These are phyloP conservation scores for Campopleginae sp. DNA, from an alignment of 2,888 invertebrate genomes.

Conservation along the genomic window DNA sequence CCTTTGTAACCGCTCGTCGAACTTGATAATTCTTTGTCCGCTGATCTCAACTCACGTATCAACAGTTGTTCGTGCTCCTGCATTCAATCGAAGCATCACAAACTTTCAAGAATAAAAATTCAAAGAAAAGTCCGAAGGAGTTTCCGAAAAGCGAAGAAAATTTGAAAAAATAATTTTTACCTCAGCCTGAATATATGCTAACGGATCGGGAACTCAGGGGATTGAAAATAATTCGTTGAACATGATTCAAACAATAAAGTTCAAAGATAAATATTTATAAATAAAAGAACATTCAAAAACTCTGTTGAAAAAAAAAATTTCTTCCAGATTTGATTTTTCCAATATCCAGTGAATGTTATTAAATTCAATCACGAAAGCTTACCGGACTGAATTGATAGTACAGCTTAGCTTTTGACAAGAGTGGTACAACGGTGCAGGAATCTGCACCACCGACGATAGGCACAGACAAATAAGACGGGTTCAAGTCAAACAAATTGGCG, in stretches of 20 bases:
- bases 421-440: slow-evolving; percentile 76
- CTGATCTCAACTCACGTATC: slow-evolving; percentile 71
- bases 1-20: slow-evolving; percentile 65
- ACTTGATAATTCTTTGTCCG: slow-evolving; percentile 72
- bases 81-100: not conserved
- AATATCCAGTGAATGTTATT: not conserved
- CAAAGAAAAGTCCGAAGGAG: too few relatives aligned
- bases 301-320: not conserved
- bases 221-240: too few relatives aligned
- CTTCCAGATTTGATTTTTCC: not conserved
- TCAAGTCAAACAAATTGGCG: slow-evolving; percentile 75
- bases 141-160: too few relatives aligned
- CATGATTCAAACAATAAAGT: too few relatives aligned
- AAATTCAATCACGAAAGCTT: not conserved
- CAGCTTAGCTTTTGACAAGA: slow-evolving; percentile 76
- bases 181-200: too few relatives aligned
- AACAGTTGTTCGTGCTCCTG: slow-evolving; percentile 75
- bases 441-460: slow-evolving; percentile 80
- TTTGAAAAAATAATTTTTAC: too few relatives aligned
- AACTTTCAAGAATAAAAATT: too few relatives aligned
- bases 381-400: slow-evolving; percentile 72
- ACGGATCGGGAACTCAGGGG: too few relatives aligned
- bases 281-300: not conserved
- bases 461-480: slow-evolving; percentile 76
- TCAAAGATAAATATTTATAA: too few relatives aligned